These are phyloP conservation scores for Oncorhynchus kisutch DNA, from an alignment of 2,113 vertebrate genomes.

Conservation along the genomic window DNA sequence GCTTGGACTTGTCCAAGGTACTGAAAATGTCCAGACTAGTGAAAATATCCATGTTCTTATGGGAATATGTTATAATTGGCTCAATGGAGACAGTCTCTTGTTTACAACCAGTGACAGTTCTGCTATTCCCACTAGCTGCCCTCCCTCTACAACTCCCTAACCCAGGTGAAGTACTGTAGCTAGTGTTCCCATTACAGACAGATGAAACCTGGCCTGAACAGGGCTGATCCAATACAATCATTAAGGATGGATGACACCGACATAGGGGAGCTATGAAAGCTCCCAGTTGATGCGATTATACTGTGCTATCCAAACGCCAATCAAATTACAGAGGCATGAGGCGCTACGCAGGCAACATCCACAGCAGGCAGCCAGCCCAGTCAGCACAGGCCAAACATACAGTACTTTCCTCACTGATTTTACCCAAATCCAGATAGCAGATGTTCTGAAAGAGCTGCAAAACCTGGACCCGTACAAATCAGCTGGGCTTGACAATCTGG, in stretches of 20 bases:
- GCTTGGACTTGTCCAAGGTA: not conserved
- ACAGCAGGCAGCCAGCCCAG: not conserved
- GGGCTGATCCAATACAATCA: not conserved
- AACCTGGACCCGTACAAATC: no score
- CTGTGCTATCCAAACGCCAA: not conserved
- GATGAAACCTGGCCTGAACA: constrained; percentile 1
- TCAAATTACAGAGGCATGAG: not conserved
- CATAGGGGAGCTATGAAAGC: not conserved
- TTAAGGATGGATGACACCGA: constrained; percentile 7
- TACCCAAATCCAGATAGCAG: no score
- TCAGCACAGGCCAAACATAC: not conserved
- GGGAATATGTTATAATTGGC: no score
- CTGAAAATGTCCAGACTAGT: no score
- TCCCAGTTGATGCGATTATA: not conserved
- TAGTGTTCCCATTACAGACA: constrained; percentile 14
- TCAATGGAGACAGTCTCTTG: not conserved
- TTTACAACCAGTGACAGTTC: not conserved
- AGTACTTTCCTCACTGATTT: not conserved
- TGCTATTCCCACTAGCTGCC: not conserved
- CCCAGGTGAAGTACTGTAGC: not conserved
- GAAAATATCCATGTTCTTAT: no score
- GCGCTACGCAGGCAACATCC: not conserved
- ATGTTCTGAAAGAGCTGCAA: no score
- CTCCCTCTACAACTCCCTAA: constrained; percentile 2
- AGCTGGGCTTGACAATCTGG: no score